Conservation (phyloP, 2,797 vertebrate genomes). For the Lepus oiostolus region DNA sequence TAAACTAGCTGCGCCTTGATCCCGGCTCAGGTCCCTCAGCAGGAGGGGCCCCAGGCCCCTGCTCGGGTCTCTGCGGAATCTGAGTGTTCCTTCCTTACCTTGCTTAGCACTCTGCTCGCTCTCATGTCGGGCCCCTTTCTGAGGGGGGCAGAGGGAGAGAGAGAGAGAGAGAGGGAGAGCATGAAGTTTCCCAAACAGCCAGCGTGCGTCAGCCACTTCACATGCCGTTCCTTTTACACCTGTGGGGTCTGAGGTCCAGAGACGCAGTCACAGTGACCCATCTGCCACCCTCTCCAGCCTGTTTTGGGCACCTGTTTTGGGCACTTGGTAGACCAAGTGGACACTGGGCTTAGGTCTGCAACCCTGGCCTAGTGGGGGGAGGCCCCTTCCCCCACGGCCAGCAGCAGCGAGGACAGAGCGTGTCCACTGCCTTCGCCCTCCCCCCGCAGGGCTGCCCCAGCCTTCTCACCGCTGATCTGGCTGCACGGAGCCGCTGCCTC, state of each 20-base stretch:
- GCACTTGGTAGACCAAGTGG: neutral
- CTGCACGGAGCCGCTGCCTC: too few relatives aligned
- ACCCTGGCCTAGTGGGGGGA: too few relatives aligned
- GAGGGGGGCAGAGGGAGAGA: neutral
- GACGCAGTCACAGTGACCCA: neutral
- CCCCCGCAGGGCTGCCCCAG: too few relatives aligned
- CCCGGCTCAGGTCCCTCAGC: too few relatives aligned
- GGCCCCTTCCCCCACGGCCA: too few relatives aligned
- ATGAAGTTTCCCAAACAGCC: neutral
- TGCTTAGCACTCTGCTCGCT: neutral
- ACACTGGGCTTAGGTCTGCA: too few relatives aligned
- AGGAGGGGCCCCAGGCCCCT: too few relatives aligned
- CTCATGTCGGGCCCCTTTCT: neutral
- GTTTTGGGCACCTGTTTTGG: neutral
- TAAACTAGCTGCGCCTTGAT: too few relatives aligned
- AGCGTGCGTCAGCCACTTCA: too few relatives aligned
- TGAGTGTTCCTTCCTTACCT: neutral
- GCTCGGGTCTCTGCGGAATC: neutral
- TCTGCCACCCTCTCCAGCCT: neutral
- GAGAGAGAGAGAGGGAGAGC: neutral
- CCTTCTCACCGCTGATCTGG: neutral
- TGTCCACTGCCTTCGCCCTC: too few relatives aligned
- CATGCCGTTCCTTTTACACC: neutral
- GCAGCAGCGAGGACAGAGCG: too few relatives aligned
- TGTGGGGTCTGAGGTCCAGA: neutral